phyloP scores from a whole-genome alignment of 2,113 vertebrate genomes.

The Apodemus speciosus region DNA sequence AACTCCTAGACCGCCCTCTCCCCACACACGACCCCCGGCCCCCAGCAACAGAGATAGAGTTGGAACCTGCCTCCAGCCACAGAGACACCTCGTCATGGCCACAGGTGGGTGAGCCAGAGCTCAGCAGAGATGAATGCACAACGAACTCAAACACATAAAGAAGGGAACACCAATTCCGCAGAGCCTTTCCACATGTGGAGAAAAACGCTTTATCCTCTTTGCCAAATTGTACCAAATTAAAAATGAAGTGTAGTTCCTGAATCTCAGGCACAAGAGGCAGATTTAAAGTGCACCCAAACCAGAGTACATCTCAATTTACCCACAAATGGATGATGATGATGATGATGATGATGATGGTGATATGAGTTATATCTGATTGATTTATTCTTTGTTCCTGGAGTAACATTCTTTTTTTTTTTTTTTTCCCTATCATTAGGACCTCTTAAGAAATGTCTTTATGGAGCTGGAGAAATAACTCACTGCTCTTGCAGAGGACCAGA shows the following conservation, averaged over 20 bases:
- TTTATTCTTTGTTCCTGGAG: background rate
- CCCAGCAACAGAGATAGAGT: background rate
- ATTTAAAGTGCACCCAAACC: background rate
- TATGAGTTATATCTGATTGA: background rate
- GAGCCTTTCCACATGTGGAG: background rate
- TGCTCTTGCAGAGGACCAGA: background rate
- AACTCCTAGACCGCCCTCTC: background rate
- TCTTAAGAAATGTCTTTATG: background rate
- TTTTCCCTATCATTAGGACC: background rate
- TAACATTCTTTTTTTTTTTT: background rate
- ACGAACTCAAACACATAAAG: background rate
- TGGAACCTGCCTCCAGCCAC: background rate
- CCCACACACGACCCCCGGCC: no score
- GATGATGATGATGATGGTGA: fast-evolving
- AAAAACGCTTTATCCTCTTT: background rate
- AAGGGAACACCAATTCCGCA: background rate
- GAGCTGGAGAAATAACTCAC: background rate
- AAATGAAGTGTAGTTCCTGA: background rate
- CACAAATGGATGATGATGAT: background rate
- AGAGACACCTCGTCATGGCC: background rate
- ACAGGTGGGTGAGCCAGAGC: no score
- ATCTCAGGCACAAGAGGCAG: background rate
- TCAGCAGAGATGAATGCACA: background rate
- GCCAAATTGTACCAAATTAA: background rate
- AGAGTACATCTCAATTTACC: background rate